Base-by-base conservation (phyloP, 2,888 invertebrate genomes). In the Oligia fasciuncula region DNA sequence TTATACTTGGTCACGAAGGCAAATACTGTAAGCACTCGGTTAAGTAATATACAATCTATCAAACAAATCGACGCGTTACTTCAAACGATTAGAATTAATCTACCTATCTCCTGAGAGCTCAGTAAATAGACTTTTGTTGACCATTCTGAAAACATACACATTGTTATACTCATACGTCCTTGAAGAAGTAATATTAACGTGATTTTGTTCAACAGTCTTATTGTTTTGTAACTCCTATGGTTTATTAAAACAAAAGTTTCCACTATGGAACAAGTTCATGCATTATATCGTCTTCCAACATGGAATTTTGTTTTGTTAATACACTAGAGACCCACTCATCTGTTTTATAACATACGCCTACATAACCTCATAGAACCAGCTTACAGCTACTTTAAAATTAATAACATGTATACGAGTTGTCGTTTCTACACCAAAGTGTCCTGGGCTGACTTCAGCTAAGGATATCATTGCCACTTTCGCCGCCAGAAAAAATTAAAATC, bases 1-100 rank as follows among this genome's bases (percentile, higher is more conserved):
- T 81, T 83, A 85, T 86, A 88, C 86, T 85, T 89, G 85, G 74
- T 88, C 90, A 90, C 89, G 90, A 91, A 89, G 84, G 85, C 82
- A 87, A 88, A 84, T 80, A 85, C 73, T 73, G 78, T 80, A 85
- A 87, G 80, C 83, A 81, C 73, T 80, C 74, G 11, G 67, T 69
- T 77, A 84, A 60, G 76, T 86, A 83, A 84, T 79, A 80, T 87
- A 85, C 76, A 79, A 85, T 76, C 5, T 81, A 80, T 76, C 77
- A 76, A 73, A 80, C 57, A 80, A 79, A 84, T 80, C 71, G n/a
- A 68, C 43, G 74, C 72, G 67, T 76, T 65, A 77, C 77, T 81
- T 63, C 43, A 35, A 79, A 71, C 62, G 63, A 78, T 81, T 75
- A 70, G 19, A 81, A 82, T 67, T 72, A 75, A 82, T 75, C 63